phyloP scores from a whole-genome alignment of 1,140 invertebrate genomes.

The Lordiphosa stackelbergi region DNA sequence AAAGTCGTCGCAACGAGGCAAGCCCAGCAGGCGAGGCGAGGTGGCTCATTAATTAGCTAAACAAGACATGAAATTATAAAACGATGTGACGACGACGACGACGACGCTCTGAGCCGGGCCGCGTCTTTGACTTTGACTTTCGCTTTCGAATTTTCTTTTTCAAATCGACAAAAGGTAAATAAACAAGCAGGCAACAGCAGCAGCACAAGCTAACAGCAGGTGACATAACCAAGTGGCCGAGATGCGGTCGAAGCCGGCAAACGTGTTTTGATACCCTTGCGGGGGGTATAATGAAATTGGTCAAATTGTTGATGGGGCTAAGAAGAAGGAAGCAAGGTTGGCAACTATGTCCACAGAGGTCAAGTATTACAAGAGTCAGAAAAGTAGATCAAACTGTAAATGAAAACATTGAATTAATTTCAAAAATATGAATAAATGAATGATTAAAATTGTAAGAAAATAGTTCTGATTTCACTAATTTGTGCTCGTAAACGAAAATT shows the following conservation, averaged over 20 bases:
- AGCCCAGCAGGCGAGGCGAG: slow-evolving; percentile 12
- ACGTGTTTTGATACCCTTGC: no score
- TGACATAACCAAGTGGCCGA: slow-evolving; percentile 71
- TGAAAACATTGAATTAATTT: no score
- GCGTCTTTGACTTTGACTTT: slow-evolving; percentile 73
- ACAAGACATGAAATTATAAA: slow-evolving; percentile 18
- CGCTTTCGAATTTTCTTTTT: slow-evolving; percentile 75
- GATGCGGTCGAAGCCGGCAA: slow-evolving; percentile 30
- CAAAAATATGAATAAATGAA: no score
- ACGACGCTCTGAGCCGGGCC: slow-evolving; percentile 1
- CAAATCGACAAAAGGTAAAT: slow-evolving; percentile 38
- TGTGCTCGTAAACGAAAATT: no score
- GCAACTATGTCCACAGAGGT: no score
- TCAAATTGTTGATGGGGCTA: background rate
- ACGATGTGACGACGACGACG: slow-evolving; percentile 20
- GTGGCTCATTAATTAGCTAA: slow-evolving; percentile 51
- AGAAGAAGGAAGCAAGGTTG: no score
- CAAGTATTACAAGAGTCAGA: no score
- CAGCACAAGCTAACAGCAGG: slow-evolving; percentile 31
- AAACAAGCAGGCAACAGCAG: slow-evolving; percentile 25
- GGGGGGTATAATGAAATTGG: no score
- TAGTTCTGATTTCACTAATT: no score
- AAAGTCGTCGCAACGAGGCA: slow-evolving; percentile 1
- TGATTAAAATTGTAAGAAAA: no score
- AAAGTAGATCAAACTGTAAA: no score